Evolutionary conservation across 2,113 vertebrate genomes (phyloP).

Genomic region (Gobiocypris rarus): DNA sequence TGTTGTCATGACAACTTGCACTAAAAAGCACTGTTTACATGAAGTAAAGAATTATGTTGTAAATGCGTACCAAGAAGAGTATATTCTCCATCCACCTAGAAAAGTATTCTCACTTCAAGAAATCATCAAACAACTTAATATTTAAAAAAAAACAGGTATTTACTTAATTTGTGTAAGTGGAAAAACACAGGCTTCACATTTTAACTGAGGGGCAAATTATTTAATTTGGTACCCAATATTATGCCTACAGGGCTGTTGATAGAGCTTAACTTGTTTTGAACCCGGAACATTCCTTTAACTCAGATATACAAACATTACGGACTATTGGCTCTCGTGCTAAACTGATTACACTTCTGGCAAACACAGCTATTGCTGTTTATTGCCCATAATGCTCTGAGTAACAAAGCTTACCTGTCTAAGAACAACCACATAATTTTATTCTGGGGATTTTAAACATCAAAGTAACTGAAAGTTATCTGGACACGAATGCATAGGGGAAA

Average conservation of each 20-base stretch:
- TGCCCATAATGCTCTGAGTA: neutral
- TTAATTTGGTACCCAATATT: neutral
- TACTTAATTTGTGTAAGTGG: neutral
- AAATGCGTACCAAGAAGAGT: neutral
- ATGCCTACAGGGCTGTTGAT: neutral
- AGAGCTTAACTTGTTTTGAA: neutral
- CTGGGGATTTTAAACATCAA: neutral
- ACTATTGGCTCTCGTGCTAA: neutral
- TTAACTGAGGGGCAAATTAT: neutral
- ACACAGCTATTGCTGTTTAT: neutral
- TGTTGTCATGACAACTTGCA: neutral
- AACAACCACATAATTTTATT: neutral
- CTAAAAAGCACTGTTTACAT: neutral
- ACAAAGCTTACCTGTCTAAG: conserved; percentile 9
- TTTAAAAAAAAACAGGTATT: neutral
- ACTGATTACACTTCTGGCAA: conserved; percentile 6
- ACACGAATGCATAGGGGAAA: neutral
- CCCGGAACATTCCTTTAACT: neutral
- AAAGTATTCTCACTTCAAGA: neutral
- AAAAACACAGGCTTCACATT: neutral
- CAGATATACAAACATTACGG: neutral
- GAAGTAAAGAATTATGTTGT: neutral
- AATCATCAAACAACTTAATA: neutral
- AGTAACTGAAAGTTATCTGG: neutral
- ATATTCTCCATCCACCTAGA: neutral